These are phyloP conservation scores for Poecilia gillii DNA, from an alignment of 2,797 vertebrate species.

Conservation along the genomic window DNA sequence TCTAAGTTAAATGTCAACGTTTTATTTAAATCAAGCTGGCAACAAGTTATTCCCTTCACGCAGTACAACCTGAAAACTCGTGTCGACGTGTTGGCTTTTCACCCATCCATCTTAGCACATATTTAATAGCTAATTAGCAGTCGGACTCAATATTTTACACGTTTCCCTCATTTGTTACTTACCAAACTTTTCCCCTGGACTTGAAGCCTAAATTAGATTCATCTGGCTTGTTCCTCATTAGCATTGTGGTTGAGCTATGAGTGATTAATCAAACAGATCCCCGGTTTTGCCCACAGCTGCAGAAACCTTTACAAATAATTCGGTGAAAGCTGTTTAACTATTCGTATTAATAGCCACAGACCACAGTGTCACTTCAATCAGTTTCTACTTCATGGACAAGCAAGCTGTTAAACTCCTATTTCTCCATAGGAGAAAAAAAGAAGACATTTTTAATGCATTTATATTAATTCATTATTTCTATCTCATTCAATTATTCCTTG, in stretches of 20 bases:
- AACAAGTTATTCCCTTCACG: neutral
- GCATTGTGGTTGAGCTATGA: conserved; percentile 21
- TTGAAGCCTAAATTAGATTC: conserved; percentile 33
- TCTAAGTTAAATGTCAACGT: neutral
- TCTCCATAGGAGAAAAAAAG: conserved; percentile 3
- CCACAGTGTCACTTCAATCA: conserved; percentile 42
- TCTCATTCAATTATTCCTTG: conserved; percentile 64
- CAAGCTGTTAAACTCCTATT: conserved; percentile 38
- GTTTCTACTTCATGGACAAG: conserved; percentile 53
- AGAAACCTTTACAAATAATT: conserved; percentile 35
- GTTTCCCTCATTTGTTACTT: conserved; percentile 19
- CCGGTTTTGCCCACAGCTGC: conserved; percentile 21
- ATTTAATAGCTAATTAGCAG: conserved; percentile 49
- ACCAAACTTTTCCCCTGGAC: conserved; percentile 25
- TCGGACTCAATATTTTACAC: conserved; percentile 28
- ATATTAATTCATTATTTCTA: conserved; percentile 65
- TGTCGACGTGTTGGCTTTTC: conserved; percentile 8
- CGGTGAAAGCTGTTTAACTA: conserved; percentile 41
- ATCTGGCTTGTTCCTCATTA: conserved; percentile 49
- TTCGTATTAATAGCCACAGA: conserved; percentile 48
- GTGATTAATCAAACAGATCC: conserved; percentile 41
- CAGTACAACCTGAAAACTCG: neutral
- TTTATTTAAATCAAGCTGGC: neutral
- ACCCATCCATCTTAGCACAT: conserved; percentile 6
- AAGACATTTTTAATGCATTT: conserved; percentile 62